A percentile compares a stretch with the other conserved stretches of the same genome.
Evolutionary conservation across 2,797 vertebrate genomes (phyloP).

Genomic region (Sphenodon punctatus): DNA sequence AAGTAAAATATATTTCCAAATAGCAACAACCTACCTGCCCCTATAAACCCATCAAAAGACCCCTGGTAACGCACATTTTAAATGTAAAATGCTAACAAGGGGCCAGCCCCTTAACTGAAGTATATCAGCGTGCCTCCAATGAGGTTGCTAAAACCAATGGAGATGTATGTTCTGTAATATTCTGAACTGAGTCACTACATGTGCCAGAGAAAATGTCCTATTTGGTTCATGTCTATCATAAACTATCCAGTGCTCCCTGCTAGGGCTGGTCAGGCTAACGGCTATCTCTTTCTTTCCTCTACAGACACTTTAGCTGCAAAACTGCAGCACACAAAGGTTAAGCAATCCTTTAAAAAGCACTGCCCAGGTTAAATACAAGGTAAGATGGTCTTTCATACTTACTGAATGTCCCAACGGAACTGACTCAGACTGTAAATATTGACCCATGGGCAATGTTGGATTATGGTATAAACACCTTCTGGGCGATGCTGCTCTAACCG

Average conservation of each 20-base stretch:
- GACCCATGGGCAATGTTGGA: conserved; percentile 81
- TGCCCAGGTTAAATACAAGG: background rate
- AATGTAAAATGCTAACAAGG: background rate
- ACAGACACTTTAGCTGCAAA: background rate
- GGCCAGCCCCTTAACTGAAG: background rate
- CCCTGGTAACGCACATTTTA: background rate
- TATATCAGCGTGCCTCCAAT: background rate
- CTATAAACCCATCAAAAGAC: accelerated
- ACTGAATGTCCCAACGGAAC: conserved; percentile 80
- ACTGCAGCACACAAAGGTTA: background rate
- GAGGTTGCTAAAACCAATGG: background rate
- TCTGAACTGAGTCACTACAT: background rate
- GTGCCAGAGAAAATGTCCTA: background rate
- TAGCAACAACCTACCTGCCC: background rate
- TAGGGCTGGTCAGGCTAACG: background rate
- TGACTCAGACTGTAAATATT: conserved; percentile 84
- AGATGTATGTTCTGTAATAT: background rate
- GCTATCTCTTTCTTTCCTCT: background rate
- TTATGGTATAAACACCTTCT: conserved; percentile 89
- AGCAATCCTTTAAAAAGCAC: background rate
- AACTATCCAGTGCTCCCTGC: background rate
- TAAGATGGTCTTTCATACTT: conserved; percentile 62
- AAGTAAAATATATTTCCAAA: too few species aligned
- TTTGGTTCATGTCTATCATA: background rate
- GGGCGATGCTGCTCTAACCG: conserved; percentile 90